Evolutionary conservation across 2,888 invertebrate species (phyloP).

Genomic region (Drosophila sordidula): DNA sequence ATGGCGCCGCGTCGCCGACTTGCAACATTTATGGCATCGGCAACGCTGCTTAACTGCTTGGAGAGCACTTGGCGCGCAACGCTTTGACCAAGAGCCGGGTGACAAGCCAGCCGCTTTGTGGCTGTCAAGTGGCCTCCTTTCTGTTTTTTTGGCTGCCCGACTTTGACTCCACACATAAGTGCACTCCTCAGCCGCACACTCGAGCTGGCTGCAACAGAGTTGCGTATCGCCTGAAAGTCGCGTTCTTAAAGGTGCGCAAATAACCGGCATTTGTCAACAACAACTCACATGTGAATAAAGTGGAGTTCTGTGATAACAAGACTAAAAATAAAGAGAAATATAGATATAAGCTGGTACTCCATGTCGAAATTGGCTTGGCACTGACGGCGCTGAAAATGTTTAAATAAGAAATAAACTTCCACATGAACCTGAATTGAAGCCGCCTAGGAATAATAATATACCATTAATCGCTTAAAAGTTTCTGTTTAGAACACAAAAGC

Average conservation of each 20-base stretch:
- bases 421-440: no score
- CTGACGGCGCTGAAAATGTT: no score
- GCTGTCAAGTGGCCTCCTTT: conserved; percentile 71
- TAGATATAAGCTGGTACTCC: no score
- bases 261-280: conserved; percentile 1
- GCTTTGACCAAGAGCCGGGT: conserved; percentile 79
- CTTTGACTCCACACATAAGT: conserved; percentile 71
- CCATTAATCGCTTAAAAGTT: no score
- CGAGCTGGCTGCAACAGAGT: conserved; percentile 46
- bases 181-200: conserved; percentile 57
- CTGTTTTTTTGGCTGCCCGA: conserved; percentile 47
- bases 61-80: conserved; percentile 70
- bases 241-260: conserved; percentile 12
- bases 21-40: conserved; percentile 73
- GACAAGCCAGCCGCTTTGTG: conserved; percentile 78
- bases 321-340: no score
- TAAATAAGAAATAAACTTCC: no score
- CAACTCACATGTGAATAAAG: no score
- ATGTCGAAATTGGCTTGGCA: no score
- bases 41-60: conserved; percentile 74
- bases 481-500: no score
- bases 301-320: no score
- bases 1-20: conserved; percentile 40
- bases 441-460: no score
- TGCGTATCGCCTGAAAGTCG: conserved; percentile 3